Conservation (phyloP, 2,797 vertebrate genomes). For the Oreochromis grahami region DNA sequence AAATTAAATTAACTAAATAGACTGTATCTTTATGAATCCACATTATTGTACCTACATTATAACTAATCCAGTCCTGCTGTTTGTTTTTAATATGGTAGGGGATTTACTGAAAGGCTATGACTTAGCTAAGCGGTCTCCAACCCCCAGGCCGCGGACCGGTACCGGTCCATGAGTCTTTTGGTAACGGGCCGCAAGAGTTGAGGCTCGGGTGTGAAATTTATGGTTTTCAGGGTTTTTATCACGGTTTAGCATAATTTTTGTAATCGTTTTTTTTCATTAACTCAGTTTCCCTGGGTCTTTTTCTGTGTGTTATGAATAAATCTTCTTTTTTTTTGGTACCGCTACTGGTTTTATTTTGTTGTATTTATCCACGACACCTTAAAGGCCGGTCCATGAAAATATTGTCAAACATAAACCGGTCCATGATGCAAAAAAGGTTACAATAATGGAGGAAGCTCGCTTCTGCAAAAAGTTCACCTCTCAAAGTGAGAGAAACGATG, state of each 20-base stretch:
- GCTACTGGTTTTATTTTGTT: too few relatives aligned
- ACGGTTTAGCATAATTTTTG: background rate
- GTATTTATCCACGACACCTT: too few relatives aligned
- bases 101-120: too few relatives aligned
- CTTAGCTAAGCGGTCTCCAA: too few relatives aligned
- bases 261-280: accelerated
- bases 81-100: too few relatives aligned
- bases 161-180: background rate
- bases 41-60: too few relatives aligned
- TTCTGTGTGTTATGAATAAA: too few relatives aligned
- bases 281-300: background rate
- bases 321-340: too few relatives aligned
- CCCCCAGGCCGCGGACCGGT: background rate
- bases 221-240: background rate
- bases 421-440: background rate
- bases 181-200: accelerated
- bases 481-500: background rate
- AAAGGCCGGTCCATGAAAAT: too few relatives aligned
- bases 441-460: background rate
- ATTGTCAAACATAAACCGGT: background rate
- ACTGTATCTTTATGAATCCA: too few relatives aligned
- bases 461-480: background rate
- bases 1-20: too few relatives aligned
- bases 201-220: background rate
- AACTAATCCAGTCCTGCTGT: too few relatives aligned